These are phyloP conservation scores for Diplodus puntazzo DNA, from an alignment of 2,797 vertebrate genomes.

Conservation along the genomic window DNA sequence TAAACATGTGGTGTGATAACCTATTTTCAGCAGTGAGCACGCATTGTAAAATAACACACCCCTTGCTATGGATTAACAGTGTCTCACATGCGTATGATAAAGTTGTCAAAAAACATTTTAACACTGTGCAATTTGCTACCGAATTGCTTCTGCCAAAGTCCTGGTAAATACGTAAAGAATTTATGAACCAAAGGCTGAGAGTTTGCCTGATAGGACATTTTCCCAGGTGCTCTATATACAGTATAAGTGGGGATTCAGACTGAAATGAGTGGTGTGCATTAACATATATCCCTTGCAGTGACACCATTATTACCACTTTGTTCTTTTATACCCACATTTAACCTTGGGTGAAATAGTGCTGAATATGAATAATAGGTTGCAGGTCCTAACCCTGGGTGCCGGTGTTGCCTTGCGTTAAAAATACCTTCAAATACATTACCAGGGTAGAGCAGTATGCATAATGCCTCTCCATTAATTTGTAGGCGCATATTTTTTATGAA, in stretches of 20 bases:
- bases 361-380: conserved; percentile 67
- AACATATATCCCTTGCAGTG: conserved; percentile 65
- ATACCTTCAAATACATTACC: conserved; percentile 67
- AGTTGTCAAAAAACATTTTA: conserved; percentile 36
- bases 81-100: conserved; percentile 22
- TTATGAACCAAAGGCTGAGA: conserved; percentile 37
- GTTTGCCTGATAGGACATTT: conserved; percentile 43
- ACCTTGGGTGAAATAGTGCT: conserved; percentile 74
- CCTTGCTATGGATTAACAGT: conserved; percentile 2
- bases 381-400: conserved; percentile 64
- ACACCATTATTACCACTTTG: conserved; percentile 64
- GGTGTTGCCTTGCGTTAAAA: conserved; percentile 61
- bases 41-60: conserved; percentile 11
- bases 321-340: conserved; percentile 65
- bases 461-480: conserved; percentile 68
- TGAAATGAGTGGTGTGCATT: conserved; percentile 61
- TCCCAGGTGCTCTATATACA: conserved; percentile 15
- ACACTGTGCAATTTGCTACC: conserved; percentile 24
- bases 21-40: neutral
- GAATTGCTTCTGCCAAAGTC: conserved; percentile 41
- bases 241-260: conserved; percentile 39
- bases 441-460: conserved; percentile 60
- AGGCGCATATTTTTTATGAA: conserved; percentile 66
- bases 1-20: neutral
- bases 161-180: conserved; percentile 41